Evolutionary conservation across 2,888 invertebrate genomes (phyloP).

Genomic region (Sphinx pinastri): DNA sequence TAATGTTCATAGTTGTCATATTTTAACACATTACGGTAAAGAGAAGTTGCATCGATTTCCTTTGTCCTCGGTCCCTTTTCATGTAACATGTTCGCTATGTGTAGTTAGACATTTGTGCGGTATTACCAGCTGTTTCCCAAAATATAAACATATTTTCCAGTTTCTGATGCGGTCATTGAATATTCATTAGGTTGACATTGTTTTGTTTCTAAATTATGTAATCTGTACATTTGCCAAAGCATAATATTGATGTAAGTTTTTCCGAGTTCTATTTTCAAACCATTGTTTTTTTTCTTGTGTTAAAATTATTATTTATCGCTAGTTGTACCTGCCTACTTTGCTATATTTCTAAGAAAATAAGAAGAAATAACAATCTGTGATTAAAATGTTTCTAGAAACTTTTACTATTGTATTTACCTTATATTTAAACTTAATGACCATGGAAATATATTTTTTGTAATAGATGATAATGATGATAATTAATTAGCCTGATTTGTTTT

Average conservation of each 20-base stretch:
- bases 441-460: too few species aligned
- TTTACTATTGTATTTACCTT: too few species aligned
- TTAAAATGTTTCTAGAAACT: too few species aligned
- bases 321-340: not conserved
- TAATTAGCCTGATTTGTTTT: too few species aligned
- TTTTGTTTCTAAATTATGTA: constrained; percentile 60
- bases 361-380: too few species aligned
- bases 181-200: constrained; percentile 46
- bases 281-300: not conserved
- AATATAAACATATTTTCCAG: constrained; percentile 48
- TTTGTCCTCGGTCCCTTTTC: constrained; percentile 75
- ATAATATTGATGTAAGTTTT: constrained; percentile 21
- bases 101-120: constrained; percentile 40
- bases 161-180: constrained; percentile 34
- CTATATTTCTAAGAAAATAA: too few species aligned
- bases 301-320: not conserved
- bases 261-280: constrained; percentile 11
- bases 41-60: constrained; percentile 74
- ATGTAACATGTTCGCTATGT: constrained; percentile 41
- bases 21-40: constrained; percentile 44
- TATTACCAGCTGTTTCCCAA: constrained; percentile 64
- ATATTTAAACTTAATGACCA: too few species aligned
- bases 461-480: too few species aligned
- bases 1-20: constrained; percentile 31
- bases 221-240: constrained; percentile 37